Evolutionary conservation across 30 jellyfish, hydroid and myxozoan species (phyloP).

Genomic region (Hydractinia symbiolongicarpus): DNA sequence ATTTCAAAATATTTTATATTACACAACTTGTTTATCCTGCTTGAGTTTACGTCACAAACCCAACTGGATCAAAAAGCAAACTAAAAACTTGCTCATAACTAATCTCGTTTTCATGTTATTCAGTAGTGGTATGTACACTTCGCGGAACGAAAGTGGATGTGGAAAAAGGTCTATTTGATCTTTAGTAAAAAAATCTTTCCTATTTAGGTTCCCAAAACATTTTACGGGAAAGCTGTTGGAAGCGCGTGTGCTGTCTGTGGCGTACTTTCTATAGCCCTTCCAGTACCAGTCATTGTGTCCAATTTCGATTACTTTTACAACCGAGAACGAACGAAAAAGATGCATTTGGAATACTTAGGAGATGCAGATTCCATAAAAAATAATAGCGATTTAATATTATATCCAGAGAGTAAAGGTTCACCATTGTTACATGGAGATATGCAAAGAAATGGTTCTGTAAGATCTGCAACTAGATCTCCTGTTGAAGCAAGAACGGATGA

Average conservation of each 20-base stretch:
- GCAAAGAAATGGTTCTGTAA: not conserved
- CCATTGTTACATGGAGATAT: not conserved
- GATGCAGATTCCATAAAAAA: conserved; percentile 15
- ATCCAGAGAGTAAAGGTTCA: not conserved
- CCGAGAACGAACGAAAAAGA: conserved; percentile 70
- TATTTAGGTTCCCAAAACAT: conserved; percentile 81
- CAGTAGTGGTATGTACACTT: no score
- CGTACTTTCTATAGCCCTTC: conserved; percentile 85
- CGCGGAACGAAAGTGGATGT: no score
- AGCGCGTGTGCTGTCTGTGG: conserved; percentile 92
- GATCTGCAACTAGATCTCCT: conserved; percentile 5
- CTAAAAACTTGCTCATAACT: no score
- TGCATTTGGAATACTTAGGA: conserved; percentile 44
- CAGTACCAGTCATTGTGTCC: conserved; percentile 94
- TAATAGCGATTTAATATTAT: not conserved
- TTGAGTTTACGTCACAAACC: no score
- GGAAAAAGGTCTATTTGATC: no score
- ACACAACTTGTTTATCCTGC: no score
- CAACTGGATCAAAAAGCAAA: no score
- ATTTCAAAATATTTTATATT: no score
- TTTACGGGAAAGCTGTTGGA: conserved; percentile 79
- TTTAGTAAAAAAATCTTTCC: not conserved
- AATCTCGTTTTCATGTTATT: no score
- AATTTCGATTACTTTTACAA: conserved; percentile 89
- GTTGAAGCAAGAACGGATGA: conserved; percentile 31